These are phyloP conservation scores for Graphium colonna DNA, from an alignment of 2,888 invertebrate species.

Conservation along the genomic window DNA sequence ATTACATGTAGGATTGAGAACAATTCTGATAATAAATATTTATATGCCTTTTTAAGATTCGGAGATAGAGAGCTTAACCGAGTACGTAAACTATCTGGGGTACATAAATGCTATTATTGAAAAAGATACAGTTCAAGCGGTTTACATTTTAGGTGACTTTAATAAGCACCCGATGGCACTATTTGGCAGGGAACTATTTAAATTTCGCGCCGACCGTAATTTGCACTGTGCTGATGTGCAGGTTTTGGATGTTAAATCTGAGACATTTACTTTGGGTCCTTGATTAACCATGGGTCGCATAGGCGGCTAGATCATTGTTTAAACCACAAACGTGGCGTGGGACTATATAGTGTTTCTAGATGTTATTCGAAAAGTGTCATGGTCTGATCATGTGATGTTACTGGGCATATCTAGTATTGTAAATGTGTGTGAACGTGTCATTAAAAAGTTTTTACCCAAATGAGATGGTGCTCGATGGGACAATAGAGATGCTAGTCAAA, in stretches of 20 bases:
- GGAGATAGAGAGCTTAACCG: background rate
- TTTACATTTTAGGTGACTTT: background rate
- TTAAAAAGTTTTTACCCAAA: background rate
- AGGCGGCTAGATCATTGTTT: background rate
- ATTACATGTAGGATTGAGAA: background rate
- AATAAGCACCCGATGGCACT: background rate
- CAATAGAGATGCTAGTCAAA: background rate
- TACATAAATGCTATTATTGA: background rate
- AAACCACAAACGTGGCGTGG: background rate
- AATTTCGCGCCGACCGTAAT: background rate
- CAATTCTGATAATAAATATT: background rate
- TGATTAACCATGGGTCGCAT: too few species aligned
- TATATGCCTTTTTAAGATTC: background rate
- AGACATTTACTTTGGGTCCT: background rate
- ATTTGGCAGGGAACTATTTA: background rate
- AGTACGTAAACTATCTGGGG: background rate
- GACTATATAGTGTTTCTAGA: background rate
- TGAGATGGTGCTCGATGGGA: background rate
- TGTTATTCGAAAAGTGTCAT: too few species aligned
- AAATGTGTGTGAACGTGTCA: background rate
- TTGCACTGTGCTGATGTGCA: background rate
- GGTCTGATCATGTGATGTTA: too few species aligned
- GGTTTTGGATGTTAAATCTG: background rate
- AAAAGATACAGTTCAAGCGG: background rate
- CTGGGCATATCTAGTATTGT: too few species aligned